phyloP scores from a whole-genome alignment of 2,113 vertebrate species.

The Pycnonotus jocosus region DNA sequence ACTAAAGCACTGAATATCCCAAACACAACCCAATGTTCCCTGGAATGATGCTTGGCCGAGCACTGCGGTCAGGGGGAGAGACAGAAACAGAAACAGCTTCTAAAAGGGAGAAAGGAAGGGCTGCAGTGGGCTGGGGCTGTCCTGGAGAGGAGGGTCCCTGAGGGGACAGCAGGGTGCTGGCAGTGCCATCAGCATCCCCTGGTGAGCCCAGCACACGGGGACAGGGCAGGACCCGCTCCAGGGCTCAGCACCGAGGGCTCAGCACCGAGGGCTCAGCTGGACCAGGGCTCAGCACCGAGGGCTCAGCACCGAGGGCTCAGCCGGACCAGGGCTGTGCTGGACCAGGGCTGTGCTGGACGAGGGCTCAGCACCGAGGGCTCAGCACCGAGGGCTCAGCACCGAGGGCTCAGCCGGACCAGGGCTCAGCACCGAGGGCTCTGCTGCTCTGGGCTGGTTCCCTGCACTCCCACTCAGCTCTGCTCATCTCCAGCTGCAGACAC shows the following conservation, averaged over 20 bases:
- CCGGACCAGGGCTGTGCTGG: too few relatives aligned
- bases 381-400: too few relatives aligned
- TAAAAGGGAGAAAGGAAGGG: background rate
- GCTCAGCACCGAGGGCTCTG: too few relatives aligned
- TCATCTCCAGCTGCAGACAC: accelerated
- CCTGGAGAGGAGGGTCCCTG: background rate
- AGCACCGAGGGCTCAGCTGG: too few relatives aligned
- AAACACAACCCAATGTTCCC: background rate
- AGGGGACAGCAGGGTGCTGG: background rate
- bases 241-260: background rate
- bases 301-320: too few relatives aligned
- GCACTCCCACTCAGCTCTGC: accelerated
- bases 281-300: too few relatives aligned
- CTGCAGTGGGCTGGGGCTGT: background rate
- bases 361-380: too few relatives aligned
- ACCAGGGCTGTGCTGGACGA: too few relatives aligned
- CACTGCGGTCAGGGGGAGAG: background rate
- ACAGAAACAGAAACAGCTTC: background rate
- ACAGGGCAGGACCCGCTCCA: background rate
- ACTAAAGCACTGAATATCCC: background rate
- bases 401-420: too few relatives aligned
- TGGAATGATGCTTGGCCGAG: background rate
- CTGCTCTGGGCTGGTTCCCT: background rate
- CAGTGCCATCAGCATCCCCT: background rate
- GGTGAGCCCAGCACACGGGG: background rate